phyloP scores from a whole-genome alignment of 2,113 vertebrate genomes.

The Eidolon helvum region DNA sequence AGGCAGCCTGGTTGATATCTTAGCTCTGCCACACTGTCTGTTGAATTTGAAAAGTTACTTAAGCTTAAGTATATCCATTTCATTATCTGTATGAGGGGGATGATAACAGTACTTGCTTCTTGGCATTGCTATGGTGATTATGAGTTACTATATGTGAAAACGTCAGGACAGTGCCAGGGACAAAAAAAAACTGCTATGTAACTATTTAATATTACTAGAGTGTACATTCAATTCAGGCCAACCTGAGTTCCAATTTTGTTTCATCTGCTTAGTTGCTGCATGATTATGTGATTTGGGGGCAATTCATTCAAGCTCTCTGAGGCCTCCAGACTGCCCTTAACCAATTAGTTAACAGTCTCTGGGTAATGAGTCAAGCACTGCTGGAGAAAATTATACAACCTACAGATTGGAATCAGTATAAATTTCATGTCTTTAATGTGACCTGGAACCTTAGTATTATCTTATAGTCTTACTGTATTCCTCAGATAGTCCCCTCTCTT shows the following conservation, averaged over 20 bases:
- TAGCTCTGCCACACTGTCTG: background rate
- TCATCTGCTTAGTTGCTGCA: background rate
- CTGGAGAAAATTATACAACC: background rate
- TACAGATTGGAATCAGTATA: background rate
- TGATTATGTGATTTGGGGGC: background rate
- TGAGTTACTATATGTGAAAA: background rate
- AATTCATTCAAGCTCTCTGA: background rate
- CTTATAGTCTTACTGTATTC: background rate
- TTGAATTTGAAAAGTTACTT: background rate
- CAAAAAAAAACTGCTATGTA: background rate
- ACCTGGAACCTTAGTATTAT: background rate
- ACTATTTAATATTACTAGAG: background rate
- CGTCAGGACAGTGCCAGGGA: background rate
- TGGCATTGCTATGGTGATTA: background rate
- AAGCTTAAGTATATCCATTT: background rate
- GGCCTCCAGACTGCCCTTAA: background rate
- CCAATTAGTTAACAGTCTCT: background rate
- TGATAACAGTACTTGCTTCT: background rate
- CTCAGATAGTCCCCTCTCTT: background rate
- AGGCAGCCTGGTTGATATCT: background rate
- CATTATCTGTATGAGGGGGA: background rate
- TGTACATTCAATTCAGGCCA: background rate
- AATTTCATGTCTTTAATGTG: background rate
- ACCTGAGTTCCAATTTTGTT: background rate
- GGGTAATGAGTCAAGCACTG: background rate